These are phyloP conservation scores for Rhagonycha lutea DNA, from an alignment of 2,888 invertebrate genomes.

Conservation along the genomic window DNA sequence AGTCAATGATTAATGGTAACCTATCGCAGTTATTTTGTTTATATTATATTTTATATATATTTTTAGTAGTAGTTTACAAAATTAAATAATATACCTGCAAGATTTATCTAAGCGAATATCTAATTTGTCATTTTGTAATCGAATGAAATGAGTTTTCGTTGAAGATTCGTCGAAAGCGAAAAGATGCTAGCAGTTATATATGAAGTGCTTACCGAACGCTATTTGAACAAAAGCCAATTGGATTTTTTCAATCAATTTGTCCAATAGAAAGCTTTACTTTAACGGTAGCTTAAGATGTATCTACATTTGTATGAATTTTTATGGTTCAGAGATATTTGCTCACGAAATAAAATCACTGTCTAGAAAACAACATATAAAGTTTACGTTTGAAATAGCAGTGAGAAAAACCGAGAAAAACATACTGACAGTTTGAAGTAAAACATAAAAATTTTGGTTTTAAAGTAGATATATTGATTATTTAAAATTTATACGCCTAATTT, in stretches of 20 bases:
- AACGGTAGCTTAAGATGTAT: constrained; percentile 20
- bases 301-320: constrained; percentile 18
- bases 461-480: not conserved
- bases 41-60: not conserved
- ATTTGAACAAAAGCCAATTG: constrained; percentile 30
- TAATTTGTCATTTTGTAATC: constrained; percentile 14
- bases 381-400: not conserved
- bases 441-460: not conserved
- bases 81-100: not conserved
- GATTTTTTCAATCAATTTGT: constrained; percentile 31
- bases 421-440: not conserved
- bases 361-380: not conserved
- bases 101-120: not conserved
- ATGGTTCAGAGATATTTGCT: constrained; percentile 6
- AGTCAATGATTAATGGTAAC: constrained; percentile 4
- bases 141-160: constrained; percentile 16
- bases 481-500: not conserved
- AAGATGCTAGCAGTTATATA: constrained; percentile 26
- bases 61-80: not conserved
- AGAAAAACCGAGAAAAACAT: not conserved
- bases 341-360: constrained; percentile 4
- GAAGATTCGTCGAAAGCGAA: constrained; percentile 11
- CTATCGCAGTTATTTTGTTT: not conserved
- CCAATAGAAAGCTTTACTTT: constrained; percentile 20
- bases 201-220: constrained; percentile 25